phyloP scores from a whole-genome alignment of 2,113 vertebrate species.

The Gracilinanus agilis region DNA sequence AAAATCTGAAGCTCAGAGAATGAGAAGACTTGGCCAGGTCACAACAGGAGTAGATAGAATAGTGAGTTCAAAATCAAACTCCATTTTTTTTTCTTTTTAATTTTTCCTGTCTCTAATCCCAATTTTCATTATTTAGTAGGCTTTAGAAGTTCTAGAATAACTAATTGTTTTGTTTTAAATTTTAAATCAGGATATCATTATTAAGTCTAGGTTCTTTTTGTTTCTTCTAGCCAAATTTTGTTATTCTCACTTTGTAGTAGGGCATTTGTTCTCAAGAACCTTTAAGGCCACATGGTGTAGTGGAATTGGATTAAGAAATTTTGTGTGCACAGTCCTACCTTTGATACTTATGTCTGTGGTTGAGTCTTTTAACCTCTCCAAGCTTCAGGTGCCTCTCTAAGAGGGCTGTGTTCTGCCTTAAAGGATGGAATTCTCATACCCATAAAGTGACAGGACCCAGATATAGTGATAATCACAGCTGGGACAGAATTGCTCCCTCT shows the following conservation, averaged over 20 bases:
- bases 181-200: background rate
- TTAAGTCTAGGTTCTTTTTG: background rate
- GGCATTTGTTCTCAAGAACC: background rate
- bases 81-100: background rate
- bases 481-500: background rate
- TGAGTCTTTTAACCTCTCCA: background rate
- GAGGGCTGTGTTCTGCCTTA: background rate
- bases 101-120: background rate
- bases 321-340: background rate
- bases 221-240: background rate
- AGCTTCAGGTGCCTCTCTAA: background rate
- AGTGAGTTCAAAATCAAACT: background rate
- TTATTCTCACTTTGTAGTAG: background rate
- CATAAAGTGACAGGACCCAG: background rate
- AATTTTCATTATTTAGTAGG: background rate
- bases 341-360: background rate
- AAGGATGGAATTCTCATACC: background rate
- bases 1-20: background rate
- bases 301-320: background rate
- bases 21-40: background rate
- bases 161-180: background rate
- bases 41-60: background rate
- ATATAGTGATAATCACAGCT: background rate
- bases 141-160: background rate
- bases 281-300: background rate